Percentiles rank a stretch among this genome's conserved stretches.
phyloP scores from a whole-genome alignment of 2,888 invertebrate species.

The Drosophila rubida region DNA sequence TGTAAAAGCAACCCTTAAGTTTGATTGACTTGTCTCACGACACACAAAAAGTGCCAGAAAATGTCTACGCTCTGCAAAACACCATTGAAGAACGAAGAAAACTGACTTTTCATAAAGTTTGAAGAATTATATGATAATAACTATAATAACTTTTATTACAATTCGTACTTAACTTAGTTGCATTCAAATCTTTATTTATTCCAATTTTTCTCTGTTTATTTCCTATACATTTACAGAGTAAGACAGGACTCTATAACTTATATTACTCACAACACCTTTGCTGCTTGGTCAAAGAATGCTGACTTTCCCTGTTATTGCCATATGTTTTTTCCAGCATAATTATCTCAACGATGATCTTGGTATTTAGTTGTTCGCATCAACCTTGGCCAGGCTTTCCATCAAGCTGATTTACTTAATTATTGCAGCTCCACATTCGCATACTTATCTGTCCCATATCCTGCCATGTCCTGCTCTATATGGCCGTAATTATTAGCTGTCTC shows the following conservation, averaged over 20 bases:
- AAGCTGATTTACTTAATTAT: conserved; percentile 21
- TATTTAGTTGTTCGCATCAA: not conserved
- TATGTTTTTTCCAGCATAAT: not conserved
- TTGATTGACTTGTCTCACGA: conserved; percentile 43
- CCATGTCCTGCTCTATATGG: not conserved
- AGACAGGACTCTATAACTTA: too few species aligned
- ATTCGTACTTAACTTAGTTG: too few species aligned
- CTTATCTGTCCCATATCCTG: conserved; percentile 3
- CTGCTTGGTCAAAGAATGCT: too few species aligned
- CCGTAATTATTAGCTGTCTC: conserved; percentile 27
- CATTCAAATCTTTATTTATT: too few species aligned
- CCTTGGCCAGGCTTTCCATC: not conserved
- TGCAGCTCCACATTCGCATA: not conserved
- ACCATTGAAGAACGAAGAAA: too few species aligned
- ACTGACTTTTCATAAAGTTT: too few species aligned
- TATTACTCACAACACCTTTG: too few species aligned
- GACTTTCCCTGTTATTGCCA: not conserved
- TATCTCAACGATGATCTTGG: not conserved
- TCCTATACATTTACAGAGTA: too few species aligned
- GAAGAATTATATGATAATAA: too few species aligned
- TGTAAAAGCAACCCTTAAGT: conserved; percentile 41
- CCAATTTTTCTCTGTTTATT: too few species aligned
- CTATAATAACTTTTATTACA: not conserved
- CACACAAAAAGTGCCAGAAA: not conserved
- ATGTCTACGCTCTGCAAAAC: conserved; percentile 13